Percentiles rank a stretch among this genome's conserved stretches.
Conservation (phyloP, 1,140 invertebrate species). For the Drosophila littoralis region DNA sequence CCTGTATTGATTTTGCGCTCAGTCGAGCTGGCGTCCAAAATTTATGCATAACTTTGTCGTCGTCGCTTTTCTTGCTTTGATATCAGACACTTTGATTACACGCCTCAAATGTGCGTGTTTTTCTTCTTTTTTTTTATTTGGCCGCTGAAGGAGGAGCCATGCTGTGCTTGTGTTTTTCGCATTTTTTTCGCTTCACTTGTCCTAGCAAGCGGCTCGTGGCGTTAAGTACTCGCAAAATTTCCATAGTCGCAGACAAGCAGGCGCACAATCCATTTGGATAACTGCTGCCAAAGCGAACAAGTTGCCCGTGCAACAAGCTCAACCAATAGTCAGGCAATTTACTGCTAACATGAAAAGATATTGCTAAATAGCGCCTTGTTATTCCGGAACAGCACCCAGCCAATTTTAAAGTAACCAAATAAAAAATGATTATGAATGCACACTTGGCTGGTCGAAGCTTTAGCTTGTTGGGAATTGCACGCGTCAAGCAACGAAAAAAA, state of each 20-base stretch:
- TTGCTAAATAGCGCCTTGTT: no score
- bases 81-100: slow-evolving; percentile 76
- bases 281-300: background rate
- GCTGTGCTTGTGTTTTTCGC: slow-evolving; percentile 54
- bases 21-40: slow-evolving; percentile 64
- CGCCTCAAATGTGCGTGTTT: slow-evolving; percentile 54
- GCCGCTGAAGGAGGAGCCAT: slow-evolving; percentile 3
- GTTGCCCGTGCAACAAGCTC: background rate
- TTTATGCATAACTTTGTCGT: slow-evolving; percentile 75
- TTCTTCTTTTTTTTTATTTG: slow-evolving; percentile 3
- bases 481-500: no score
- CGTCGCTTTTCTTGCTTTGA: slow-evolving; percentile 51
- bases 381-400: no score
- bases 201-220: slow-evolving; percentile 63
- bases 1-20: slow-evolving; percentile 72
- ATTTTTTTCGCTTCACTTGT: slow-evolving; percentile 78
- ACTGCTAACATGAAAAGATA: no score
- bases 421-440: no score
- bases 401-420: no score
- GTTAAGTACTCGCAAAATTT: slow-evolving; percentile 71
- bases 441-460: no score
- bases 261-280: slow-evolving; percentile 44
- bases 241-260: slow-evolving; percentile 54
- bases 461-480: no score
- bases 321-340: background rate